Conservation (phyloP, 2,113 vertebrate species). For the Accipiter virgatus region DNA sequence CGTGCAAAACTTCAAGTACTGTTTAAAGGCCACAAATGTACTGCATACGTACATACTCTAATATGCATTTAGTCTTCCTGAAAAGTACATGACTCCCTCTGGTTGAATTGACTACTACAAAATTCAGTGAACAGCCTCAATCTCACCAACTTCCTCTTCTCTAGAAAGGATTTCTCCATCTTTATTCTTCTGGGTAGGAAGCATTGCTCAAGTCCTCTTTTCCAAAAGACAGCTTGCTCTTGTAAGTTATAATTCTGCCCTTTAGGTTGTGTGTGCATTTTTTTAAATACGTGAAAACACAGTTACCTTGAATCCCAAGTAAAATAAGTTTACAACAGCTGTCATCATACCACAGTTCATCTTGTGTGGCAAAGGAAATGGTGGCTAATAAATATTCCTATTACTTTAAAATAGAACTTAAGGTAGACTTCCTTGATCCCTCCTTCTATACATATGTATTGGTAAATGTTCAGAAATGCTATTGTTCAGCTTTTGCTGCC, state of each 20-base stretch:
- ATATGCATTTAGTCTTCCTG: background rate
- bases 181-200: slow-evolving; percentile 26
- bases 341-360: background rate
- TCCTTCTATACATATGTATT: background rate
- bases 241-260: slow-evolving; percentile 13
- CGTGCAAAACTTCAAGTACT: background rate
- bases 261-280: background rate
- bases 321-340: background rate
- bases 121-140: background rate
- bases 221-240: slow-evolving; percentile 17
- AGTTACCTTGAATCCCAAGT: background rate
- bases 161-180: slow-evolving; percentile 36
- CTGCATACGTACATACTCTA: background rate
- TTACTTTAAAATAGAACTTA: background rate
- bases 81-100: background rate
- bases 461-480: background rate
- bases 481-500: background rate
- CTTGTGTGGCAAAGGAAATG: background rate
- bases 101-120: background rate
- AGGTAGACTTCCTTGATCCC: background rate
- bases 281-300: background rate
- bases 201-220: slow-evolving; percentile 23
- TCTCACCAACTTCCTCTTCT: slow-evolving; percentile 22
- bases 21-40: background rate
- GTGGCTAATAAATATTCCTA: background rate